Conservation (phyloP, 1,140 invertebrate genomes). For the Tetramorium alpestre region DNA sequence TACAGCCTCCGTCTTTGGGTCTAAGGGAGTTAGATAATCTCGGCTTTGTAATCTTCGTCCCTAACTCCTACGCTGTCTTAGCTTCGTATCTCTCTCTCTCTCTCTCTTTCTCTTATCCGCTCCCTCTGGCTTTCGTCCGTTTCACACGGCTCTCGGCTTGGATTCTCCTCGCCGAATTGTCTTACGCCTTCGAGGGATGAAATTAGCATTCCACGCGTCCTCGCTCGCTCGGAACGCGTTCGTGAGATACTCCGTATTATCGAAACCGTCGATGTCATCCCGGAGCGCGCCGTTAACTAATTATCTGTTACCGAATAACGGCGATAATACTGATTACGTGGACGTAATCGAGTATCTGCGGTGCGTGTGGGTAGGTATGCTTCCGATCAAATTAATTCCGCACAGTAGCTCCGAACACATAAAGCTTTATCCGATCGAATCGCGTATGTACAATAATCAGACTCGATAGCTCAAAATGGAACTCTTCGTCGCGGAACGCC, state of each 20-base stretch:
- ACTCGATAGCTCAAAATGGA: conserved; percentile 18
- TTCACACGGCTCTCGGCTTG: conserved; percentile 54
- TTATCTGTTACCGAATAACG: conserved; percentile 57
- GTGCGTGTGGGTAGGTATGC: conserved; percentile 25
- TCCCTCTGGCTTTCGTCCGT: neutral
- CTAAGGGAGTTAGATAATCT: conserved; percentile 82
- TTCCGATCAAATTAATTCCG: conserved; percentile 61
- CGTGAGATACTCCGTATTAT: conserved; percentile 68
- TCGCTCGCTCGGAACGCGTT: conserved; percentile 41
- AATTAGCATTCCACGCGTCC: conserved; percentile 79
- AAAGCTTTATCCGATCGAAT: conserved; percentile 47
- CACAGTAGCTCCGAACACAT: conserved; percentile 27
- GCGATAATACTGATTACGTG: conserved; percentile 58
- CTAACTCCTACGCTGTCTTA: conserved; percentile 63
- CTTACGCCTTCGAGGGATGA: conserved; percentile 62
- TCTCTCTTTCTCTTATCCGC: neutral
- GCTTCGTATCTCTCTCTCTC: neutral
- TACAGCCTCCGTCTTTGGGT: conserved; percentile 73
- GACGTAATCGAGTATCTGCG: conserved; percentile 46
- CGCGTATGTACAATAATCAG: conserved; percentile 19
- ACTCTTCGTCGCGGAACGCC: neutral
- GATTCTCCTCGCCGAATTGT: conserved; percentile 63
- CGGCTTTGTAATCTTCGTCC: conserved; percentile 81
- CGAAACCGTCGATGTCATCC: conserved; percentile 78
- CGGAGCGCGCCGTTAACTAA: conserved; percentile 55